Evolutionary conservation across 1,140 invertebrate genomes (phyloP).

Genomic region (Bombus impatiens): DNA sequence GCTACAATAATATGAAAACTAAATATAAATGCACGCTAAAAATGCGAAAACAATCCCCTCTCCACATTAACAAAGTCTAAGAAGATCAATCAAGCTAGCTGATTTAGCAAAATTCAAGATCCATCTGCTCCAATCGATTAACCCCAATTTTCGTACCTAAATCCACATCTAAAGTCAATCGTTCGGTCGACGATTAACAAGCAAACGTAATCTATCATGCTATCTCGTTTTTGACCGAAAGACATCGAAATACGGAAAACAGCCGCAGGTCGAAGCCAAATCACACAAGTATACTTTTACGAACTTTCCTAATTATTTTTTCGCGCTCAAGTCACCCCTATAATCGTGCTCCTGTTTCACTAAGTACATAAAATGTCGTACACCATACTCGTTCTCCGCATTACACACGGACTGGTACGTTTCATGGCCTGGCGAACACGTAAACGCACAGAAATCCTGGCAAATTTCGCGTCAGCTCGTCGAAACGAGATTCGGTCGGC

Average conservation of each 20-base stretch:
- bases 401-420: neutral
- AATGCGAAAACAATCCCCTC: neutral
- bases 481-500: neutral
- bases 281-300: neutral
- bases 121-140: neutral
- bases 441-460: neutral
- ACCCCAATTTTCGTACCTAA: neutral
- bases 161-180: neutral
- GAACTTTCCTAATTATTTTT: constrained; percentile 5
- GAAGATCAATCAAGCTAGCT: neutral
- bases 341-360: neutral
- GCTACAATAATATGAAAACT: neutral
- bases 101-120: neutral
- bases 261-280: neutral
- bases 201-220: neutral
- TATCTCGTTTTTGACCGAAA: neutral
- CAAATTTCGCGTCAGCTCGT: neutral
- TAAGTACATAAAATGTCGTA: neutral
- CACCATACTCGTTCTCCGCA: neutral
- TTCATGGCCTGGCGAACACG: neutral
- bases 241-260: neutral
- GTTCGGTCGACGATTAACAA: neutral
- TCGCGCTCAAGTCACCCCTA: neutral
- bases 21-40: neutral
- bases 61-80: neutral